Conservation (phyloP, 2,888 invertebrate genomes). For the Phengaris arion region DNA sequence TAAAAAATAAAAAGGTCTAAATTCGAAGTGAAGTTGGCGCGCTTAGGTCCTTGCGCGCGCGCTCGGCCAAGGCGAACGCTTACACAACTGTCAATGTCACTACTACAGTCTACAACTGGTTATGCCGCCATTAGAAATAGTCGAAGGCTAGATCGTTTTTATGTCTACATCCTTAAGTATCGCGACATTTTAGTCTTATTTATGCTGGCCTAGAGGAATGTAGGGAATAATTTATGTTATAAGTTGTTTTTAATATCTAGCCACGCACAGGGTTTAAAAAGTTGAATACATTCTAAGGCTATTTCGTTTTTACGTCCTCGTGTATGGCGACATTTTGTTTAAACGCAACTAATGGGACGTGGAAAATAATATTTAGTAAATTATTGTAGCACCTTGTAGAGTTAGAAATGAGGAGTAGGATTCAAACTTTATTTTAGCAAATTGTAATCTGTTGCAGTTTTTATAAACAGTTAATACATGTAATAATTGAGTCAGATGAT, state of each 20-base stretch:
- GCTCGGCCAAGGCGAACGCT: slow-evolving; percentile 65
- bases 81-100: slow-evolving; percentile 71
- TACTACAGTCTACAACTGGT: slow-evolving; percentile 52
- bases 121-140: slow-evolving; percentile 56
- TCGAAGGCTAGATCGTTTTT: slow-evolving; percentile 36
- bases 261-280: not conserved
- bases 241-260: slow-evolving; percentile 11
- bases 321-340: not conserved
- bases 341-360: not conserved
- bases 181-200: slow-evolving; percentile 28
- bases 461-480: too few relatives aligned
- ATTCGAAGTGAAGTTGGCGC: slow-evolving; percentile 53
- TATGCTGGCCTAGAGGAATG: not conserved
- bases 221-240: slow-evolving; percentile 1
- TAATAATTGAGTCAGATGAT: too few relatives aligned
- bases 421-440: too few relatives aligned
- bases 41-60: slow-evolving; percentile 62
- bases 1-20: slow-evolving; percentile 32
- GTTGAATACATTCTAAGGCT: not conserved
- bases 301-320: not conserved
- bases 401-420: too few relatives aligned
- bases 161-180: slow-evolving; percentile 33
- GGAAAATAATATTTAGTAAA: not conserved
- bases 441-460: too few relatives aligned
- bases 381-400: too few relatives aligned